Evolutionary conservation across 1,140 invertebrate genomes (phyloP).

Genomic region (Papilio polytes): DNA sequence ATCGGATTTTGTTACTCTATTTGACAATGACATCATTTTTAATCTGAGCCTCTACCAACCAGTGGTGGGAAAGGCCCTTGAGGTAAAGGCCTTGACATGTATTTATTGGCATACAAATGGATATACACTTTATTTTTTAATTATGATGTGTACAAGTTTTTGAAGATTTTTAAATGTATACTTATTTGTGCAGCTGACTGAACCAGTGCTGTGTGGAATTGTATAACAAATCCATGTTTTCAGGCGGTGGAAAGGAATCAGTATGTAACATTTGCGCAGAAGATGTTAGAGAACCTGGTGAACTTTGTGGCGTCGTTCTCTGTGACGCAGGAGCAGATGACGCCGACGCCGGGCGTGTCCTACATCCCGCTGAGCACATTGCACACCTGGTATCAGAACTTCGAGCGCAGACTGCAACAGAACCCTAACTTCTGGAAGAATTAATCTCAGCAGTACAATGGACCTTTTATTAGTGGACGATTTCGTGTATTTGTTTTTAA

Average conservation of each 20-base stretch:
- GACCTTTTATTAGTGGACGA: not conserved
- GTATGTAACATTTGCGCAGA: slow-evolving; percentile 94
- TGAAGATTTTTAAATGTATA: too few species aligned
- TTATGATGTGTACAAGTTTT: too few species aligned
- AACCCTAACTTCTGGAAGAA: slow-evolving; percentile 98
- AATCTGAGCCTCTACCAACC: too few species aligned
- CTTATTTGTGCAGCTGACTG: too few species aligned
- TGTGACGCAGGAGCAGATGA: slow-evolving; percentile 91
- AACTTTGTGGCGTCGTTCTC: slow-evolving; percentile 97
- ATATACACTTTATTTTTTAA: too few species aligned
- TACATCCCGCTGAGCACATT: slow-evolving; percentile 95
- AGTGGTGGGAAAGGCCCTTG: too few species aligned
- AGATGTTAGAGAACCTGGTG: slow-evolving; percentile 96
- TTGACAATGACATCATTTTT: too few species aligned
- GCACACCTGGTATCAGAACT: slow-evolving; percentile 97
- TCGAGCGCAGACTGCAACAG: slow-evolving; percentile 93
- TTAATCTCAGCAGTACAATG: slow-evolving; percentile 45
- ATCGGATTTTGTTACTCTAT: too few species aligned
- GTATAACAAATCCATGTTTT: slow-evolving; percentile 45
- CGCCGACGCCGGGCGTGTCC: slow-evolving; percentile 90
- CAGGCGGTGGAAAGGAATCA: slow-evolving; percentile 85
- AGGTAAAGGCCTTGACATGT: too few species aligned
- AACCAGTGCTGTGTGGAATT: too few species aligned
- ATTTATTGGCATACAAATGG: too few species aligned
- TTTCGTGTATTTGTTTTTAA: slow-evolving; percentile 21